Percentiles rank a stretch among this genome's conserved stretches.
phyloP scores from a whole-genome alignment of 2,113 vertebrate genomes.

The Caranx ignobilis region DNA sequence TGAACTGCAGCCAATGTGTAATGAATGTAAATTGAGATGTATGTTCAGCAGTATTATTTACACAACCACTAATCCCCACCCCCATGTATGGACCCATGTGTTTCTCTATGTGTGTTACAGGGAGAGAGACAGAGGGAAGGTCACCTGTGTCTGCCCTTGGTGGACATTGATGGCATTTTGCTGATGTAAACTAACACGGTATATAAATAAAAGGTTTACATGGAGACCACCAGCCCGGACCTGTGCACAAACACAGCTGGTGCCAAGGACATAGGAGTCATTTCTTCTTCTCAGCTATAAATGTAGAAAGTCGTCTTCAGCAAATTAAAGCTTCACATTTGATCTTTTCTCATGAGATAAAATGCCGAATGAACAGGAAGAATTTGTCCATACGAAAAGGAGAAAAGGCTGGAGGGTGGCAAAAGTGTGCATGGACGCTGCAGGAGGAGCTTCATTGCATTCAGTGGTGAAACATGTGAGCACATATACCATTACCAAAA shows the following conservation, averaged over 20 bases:
- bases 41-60: slow-evolving; percentile 55
- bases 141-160: slow-evolving; percentile 53
- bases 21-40: slow-evolving; percentile 63
- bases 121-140: slow-evolving; percentile 44
- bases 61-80: slow-evolving; percentile 22
- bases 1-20: slow-evolving; percentile 45
- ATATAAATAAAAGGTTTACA: slow-evolving; percentile 66
- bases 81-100: slow-evolving; percentile 6
- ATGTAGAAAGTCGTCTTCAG: neutral
- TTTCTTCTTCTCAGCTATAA: slow-evolving; percentile 1
- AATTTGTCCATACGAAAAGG: slow-evolving; percentile 16
- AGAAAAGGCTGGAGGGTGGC: neutral
- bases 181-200: slow-evolving; percentile 50
- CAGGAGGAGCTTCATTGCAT: neutral
- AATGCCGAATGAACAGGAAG: neutral
- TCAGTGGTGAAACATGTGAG: slow-evolving; percentile 28
- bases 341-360: slow-evolving; percentile 27
- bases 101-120: slow-evolving; percentile 9
- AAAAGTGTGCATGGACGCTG: neutral
- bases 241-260: slow-evolving; percentile 41
- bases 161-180: slow-evolving; percentile 44
- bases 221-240: slow-evolving; percentile 17
- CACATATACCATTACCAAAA: slow-evolving; percentile 43
- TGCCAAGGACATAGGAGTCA: slow-evolving; percentile 47
- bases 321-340: slow-evolving; percentile 30